Evolutionary conservation across 2,888 invertebrate species (phyloP), one percentile per base, ranked within the genome.

Genomic region (Papilio demoleus): DNA sequence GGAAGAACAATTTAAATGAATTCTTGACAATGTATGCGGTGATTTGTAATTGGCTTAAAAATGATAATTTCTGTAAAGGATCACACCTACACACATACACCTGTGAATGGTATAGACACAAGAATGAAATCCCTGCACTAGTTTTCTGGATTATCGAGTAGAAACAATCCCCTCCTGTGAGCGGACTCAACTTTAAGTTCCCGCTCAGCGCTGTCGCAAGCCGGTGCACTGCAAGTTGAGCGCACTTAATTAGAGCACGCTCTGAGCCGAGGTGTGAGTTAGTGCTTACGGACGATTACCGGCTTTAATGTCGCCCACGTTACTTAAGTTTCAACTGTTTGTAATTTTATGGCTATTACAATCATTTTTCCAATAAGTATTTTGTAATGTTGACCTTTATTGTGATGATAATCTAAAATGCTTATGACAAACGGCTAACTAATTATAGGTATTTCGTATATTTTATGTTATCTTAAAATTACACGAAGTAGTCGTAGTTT

Each of bases 211-310:
- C 24, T 53, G 64, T 27, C 53, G 31, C 53, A 56, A 50, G 27
- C 64, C 38, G 14, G 53, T 24, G 53, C 63, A 50, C 40, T 53
- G 38, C n/a, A 11, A 66, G 47, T 36, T 38, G 38, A 36, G 47
- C 59, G 47, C 47, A 38, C 59, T 66, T 66, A 66, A 66, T 66
- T 66, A 66, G 60, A 66, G 65, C 59, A 42, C 45, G 56, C 22
- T 64, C 53, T 64, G 50, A 64, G 34, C 42, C 22, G 65, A 65
- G 45, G 58, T 58, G 65, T 65, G 58, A 58, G 65, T 58, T 58
- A 65, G 42, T 65, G 67, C 62, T 68, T 58, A 68, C 67, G 36
- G 56, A 24, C 58, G 67, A 63, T 68, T 68, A 68, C 45, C 45
- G 14, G 62, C 62, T 63, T 68, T 62, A 47, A 63, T 42, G 65